phyloP scores from a whole-genome alignment of 2,113 vertebrate genomes.

The Larimichthys crocea region DNA sequence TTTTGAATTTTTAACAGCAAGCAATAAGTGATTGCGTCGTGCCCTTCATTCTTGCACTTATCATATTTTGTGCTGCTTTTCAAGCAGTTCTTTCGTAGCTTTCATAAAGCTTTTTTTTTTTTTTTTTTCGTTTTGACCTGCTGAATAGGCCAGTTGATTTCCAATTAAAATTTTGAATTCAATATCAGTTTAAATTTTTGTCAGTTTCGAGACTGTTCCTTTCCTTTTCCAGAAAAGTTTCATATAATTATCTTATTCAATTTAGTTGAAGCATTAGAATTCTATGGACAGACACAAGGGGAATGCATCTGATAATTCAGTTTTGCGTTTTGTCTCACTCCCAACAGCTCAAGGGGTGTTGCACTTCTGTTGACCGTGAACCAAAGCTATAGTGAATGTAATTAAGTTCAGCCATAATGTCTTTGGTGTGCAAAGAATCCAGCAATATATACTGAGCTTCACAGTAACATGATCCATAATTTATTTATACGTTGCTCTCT shows the following conservation, averaged over 20 bases:
- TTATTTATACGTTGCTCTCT: slow-evolving; percentile 51
- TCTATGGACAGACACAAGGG: neutral
- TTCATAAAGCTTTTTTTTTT: neutral
- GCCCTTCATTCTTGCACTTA: slow-evolving; percentile 1
- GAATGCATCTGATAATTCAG: neutral
- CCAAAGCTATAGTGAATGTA: slow-evolving; percentile 31
- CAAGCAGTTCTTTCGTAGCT: neutral
- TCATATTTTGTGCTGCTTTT: slow-evolving; percentile 9
- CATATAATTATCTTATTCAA: neutral
- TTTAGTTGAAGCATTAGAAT: neutral
- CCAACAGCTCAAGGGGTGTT: slow-evolving; percentile 1
- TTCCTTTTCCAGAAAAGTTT: neutral
- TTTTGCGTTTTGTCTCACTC: slow-evolving; percentile 24
- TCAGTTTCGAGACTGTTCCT: neutral
- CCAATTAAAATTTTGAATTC: neutral
- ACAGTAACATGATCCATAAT: slow-evolving; percentile 55
- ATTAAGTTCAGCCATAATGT: slow-evolving; percentile 42
- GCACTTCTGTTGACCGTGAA: slow-evolving; percentile 13
- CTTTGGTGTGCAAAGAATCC: slow-evolving; percentile 41
- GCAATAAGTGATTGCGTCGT: slow-evolving; percentile 2
- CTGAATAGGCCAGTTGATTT: neutral
- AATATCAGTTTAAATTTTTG: neutral
- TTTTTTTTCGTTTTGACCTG: neutral
- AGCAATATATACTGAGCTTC: slow-evolving; percentile 14
- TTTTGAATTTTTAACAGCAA: slow-evolving; percentile 13